A percentile compares a stretch with the other conserved stretches of the same genome.
phyloP scores from a whole-genome alignment of 2,797 vertebrate species.

The Sebastes vulpes region DNA sequence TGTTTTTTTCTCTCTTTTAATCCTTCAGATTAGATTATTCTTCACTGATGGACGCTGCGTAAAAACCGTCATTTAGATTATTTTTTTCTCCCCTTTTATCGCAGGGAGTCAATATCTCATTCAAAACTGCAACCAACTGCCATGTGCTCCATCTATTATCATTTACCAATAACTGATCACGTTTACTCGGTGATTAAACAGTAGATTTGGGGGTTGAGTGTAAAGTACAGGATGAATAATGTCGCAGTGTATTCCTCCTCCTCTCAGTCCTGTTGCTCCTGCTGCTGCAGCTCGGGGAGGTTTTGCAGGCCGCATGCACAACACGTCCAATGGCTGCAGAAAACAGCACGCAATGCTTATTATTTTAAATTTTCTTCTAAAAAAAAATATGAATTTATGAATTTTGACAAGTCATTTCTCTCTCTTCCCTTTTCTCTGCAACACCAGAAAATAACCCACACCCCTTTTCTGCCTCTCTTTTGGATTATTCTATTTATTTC shows the following conservation, averaged over 20 bases:
- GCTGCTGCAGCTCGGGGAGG: background rate
- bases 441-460: background rate
- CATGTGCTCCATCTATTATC: slow-evolving; percentile 51
- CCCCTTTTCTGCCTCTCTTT: background rate
- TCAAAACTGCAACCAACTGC: slow-evolving; percentile 21
- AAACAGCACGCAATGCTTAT: slow-evolving; percentile 6
- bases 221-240: slow-evolving; percentile 37
- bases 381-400: slow-evolving; percentile 62
- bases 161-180: slow-evolving; percentile 66
- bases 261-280: background rate
- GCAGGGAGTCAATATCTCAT: slow-evolving; percentile 59
- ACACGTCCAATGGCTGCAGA: slow-evolving; percentile 30
- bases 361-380: background rate
- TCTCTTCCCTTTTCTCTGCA: background rate
- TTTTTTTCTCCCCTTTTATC: background rate
- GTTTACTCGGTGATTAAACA: slow-evolving; percentile 68
- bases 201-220: slow-evolving; percentile 28
- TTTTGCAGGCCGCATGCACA: slow-evolving; percentile 40
- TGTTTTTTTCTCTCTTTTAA: background rate
- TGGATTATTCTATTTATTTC: slow-evolving; percentile 6
- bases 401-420: slow-evolving; percentile 32
- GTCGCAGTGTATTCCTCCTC: background rate
- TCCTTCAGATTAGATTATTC: background rate
- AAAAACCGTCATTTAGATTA: slow-evolving; percentile 19
- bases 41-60: background rate